phyloP scores from a whole-genome alignment of 2,888 invertebrate species.

The Melipona beecheii region DNA sequence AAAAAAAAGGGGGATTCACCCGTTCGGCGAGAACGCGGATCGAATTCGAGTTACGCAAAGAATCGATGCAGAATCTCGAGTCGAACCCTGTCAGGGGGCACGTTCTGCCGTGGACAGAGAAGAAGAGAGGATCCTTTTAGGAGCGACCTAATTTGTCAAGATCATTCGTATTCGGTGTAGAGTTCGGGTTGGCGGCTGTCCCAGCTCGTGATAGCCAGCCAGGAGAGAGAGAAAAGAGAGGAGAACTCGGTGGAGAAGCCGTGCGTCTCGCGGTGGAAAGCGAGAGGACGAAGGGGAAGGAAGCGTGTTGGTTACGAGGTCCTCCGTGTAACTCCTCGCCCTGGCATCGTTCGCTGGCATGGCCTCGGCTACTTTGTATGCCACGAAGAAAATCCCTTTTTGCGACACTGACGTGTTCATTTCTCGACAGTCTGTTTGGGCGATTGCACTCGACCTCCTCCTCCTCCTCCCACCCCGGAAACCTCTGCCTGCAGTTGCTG shows the following conservation, averaged over 20 bases:
- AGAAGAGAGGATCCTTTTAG: slow-evolving; percentile 50
- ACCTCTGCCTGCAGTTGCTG: neutral
- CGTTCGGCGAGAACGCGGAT: neutral
- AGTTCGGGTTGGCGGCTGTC: slow-evolving; percentile 66
- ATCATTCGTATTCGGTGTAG: slow-evolving; percentile 72
- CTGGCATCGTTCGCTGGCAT: slow-evolving; percentile 49
- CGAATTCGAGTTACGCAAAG: slow-evolving; percentile 49
- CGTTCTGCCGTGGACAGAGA: slow-evolving; percentile 62
- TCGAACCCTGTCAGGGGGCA: slow-evolving; percentile 46
- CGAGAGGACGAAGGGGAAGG: slow-evolving; percentile 33
- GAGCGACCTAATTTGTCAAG: slow-evolving; percentile 72
- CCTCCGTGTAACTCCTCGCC: slow-evolving; percentile 43
- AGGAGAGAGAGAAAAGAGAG: slow-evolving; percentile 52
- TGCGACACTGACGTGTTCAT: slow-evolving; percentile 74
- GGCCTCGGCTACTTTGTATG: slow-evolving; percentile 70
- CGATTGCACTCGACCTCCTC: slow-evolving; percentile 46
- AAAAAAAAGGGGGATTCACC: no score
- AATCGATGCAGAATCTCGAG: slow-evolving; percentile 41
- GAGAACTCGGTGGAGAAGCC: slow-evolving; percentile 18
- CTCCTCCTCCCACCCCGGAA: neutral
- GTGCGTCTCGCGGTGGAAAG: slow-evolving; percentile 10
- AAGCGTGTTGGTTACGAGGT: slow-evolving; percentile 56
- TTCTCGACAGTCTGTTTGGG: slow-evolving; percentile 63
- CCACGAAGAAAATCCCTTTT: slow-evolving; percentile 59
- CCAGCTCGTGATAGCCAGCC: slow-evolving; percentile 65